phyloP scores from a whole-genome alignment of 1,140 invertebrate species.

The Mercenaria mercenaria region DNA sequence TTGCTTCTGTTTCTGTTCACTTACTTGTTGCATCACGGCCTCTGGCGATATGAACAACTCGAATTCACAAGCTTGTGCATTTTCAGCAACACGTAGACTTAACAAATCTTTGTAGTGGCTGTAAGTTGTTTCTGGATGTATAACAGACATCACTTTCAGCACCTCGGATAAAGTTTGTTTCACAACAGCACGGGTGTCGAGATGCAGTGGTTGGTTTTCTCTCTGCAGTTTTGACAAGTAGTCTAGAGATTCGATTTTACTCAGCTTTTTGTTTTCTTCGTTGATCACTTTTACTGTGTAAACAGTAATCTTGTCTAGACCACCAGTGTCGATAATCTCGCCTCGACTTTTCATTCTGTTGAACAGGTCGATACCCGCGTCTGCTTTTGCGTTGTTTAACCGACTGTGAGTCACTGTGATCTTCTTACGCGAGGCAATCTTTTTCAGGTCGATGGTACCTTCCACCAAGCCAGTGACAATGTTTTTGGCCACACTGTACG shows the following conservation, averaged over 20 bases:
- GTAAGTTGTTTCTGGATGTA: not conserved
- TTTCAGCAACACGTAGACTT: not conserved
- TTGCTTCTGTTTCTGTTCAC: not conserved
- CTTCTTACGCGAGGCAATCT: not conserved
- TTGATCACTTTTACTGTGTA: not conserved
- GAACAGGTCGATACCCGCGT: not conserved
- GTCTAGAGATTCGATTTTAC: no score
- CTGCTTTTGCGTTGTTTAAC: not conserved
- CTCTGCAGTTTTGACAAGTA: not conserved
- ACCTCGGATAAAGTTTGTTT: no score
- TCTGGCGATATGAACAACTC: no score
- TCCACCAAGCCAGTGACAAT: not conserved
- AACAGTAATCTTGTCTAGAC: conserved; percentile 2
- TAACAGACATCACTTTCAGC: not conserved
- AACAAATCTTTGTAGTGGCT: no score
- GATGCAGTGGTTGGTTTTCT: not conserved
- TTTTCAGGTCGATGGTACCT: no score
- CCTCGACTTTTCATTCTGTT: conserved; percentile 21
- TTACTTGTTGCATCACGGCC: not conserved
- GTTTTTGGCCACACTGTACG: not conserved
- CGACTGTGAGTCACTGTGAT: not conserved
- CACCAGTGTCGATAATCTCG: conserved; percentile 29
- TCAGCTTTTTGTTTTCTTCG: not conserved
- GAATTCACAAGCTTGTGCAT: not conserved
- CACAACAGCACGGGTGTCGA: no score